phyloP scores from a whole-genome alignment of 35 echinoderm and acorn worm species.

The Diadema setosum region DNA sequence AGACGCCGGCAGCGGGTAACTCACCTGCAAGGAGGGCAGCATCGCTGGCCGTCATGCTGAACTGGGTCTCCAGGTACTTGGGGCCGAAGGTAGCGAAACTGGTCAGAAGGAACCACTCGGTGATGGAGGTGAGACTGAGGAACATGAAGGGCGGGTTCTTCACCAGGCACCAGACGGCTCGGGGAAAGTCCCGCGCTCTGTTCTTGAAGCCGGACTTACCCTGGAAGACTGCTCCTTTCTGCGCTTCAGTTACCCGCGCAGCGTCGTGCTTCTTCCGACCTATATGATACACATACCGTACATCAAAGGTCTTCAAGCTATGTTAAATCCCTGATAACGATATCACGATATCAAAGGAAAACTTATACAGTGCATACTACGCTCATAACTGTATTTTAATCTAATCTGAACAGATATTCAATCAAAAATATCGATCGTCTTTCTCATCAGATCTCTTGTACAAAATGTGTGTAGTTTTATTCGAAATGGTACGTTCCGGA shows the following conservation, averaged over 20 bases:
- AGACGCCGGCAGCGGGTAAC: too few species aligned
- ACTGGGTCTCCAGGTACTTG: conserved; percentile 80
- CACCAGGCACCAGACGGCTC: conserved; percentile 27
- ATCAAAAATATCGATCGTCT: too few species aligned
- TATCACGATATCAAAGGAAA: too few species aligned
- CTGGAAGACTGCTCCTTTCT: conserved; percentile 49
- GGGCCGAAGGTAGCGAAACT: conserved; percentile 76
- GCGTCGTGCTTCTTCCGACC: conserved; percentile 16
- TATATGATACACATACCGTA: too few species aligned
- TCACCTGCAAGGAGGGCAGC: conserved; percentile 83
- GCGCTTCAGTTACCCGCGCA: conserved; percentile 35
- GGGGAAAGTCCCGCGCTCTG: conserved; percentile 48
- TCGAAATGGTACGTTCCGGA: too few species aligned
- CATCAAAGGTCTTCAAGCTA: too few species aligned
- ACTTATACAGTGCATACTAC: too few species aligned
- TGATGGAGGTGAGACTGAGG: conserved; percentile 34
- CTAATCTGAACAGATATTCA: too few species aligned
- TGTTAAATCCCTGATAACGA: too few species aligned
- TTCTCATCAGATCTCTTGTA: too few species aligned
- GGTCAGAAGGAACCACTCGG: conserved; percentile 73
- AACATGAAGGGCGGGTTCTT: conserved; percentile 74
- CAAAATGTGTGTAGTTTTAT: too few species aligned
- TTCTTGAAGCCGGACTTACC: conserved; percentile 37
- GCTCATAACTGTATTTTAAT: too few species aligned
- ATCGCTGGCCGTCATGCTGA: conserved; percentile 38